Conservation (phyloP, 1,140 invertebrate genomes). For the Pachypeltis micranthus region DNA sequence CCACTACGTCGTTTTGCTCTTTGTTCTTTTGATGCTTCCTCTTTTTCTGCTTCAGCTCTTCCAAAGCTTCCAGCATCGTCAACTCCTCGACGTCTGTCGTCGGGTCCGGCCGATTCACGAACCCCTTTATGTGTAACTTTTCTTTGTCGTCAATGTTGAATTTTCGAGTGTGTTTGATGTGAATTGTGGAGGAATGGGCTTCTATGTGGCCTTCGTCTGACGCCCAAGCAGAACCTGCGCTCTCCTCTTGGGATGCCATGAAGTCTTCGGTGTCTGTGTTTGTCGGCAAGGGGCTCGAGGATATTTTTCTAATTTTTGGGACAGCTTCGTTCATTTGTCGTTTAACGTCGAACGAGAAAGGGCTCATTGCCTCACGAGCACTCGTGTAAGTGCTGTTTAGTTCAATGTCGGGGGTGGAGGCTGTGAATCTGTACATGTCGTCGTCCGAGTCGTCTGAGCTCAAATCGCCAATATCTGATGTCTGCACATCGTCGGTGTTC, state of each 20-base stretch:
- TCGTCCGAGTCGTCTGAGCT: slow-evolving; percentile 30
- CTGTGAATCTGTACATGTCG: slow-evolving; percentile 22
- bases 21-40: not conserved
- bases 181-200: slow-evolving; percentile 9
- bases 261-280: slow-evolving; percentile 43
- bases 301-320: slow-evolving; percentile 20
- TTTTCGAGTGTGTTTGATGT: not conserved
- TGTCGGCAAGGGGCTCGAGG: slow-evolving; percentile 19
- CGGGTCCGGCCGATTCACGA: slow-evolving; percentile 12
- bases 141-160: slow-evolving; percentile 9
- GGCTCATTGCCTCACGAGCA: slow-evolving; percentile 28
- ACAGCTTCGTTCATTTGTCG: slow-evolving; percentile 14
- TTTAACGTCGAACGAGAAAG: slow-evolving; percentile 26
- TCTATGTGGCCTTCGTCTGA: slow-evolving; percentile 31
- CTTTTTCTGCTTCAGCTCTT: not conserved
- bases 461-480: slow-evolving; percentile 30
- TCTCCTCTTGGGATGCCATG: slow-evolving; percentile 36
- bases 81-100: slow-evolving; percentile 16
- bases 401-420: slow-evolving; percentile 29
- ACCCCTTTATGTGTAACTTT: slow-evolving; percentile 11
- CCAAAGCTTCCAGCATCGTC: not conserved
- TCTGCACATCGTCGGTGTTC: not conserved
- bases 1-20: not conserved
- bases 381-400: slow-evolving; percentile 25
- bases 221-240: not conserved